These are phyloP conservation scores for Thalpophila matura DNA, from an alignment of 2,888 invertebrate species.

Conservation along the genomic window DNA sequence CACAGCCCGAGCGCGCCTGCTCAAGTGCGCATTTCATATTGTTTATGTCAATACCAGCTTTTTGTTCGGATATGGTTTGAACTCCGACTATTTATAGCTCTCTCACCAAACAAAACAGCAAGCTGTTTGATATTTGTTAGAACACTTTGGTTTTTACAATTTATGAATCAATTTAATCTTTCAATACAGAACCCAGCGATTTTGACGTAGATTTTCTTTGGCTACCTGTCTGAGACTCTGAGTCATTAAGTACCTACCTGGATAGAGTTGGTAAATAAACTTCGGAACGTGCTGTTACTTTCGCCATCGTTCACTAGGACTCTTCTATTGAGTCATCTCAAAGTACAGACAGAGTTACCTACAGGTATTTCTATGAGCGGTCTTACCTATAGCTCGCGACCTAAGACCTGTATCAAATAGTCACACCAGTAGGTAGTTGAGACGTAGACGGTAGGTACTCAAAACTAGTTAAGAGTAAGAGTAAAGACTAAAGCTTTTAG, in stretches of 20 bases:
- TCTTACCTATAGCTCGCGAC: not conserved
- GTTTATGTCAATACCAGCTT: constrained; percentile 84
- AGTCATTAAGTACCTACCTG: not conserved
- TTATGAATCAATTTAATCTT: constrained; percentile 4
- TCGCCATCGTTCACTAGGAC: not conserved
- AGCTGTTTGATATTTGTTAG: constrained; percentile 11
- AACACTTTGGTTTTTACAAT: constrained; percentile 5
- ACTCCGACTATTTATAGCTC: constrained; percentile 75
- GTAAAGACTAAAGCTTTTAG: no score
- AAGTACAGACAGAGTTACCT: not conserved
- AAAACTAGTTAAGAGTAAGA: no score
- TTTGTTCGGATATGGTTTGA: constrained; percentile 75
- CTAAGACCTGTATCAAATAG: constrained; percentile 9
- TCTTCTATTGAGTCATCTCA: not conserved
- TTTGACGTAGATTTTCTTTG: not conserved
- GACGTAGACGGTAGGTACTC: no score
- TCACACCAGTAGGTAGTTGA: no score
- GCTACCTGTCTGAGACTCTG: constrained; percentile 1
- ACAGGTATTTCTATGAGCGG: constrained; percentile 15
- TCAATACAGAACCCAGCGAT: not conserved
- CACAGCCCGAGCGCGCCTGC: constrained; percentile 62
- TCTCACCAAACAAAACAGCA: constrained; percentile 67
- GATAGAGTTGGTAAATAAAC: constrained; percentile 21
- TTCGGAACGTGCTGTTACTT: constrained; percentile 15
- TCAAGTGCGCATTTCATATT: constrained; percentile 86